Percentiles rank a stretch among this genome's conserved stretches.
phyloP scores from a whole-genome alignment of 2,113 vertebrate species.

The Dicaeum eximium region DNA sequence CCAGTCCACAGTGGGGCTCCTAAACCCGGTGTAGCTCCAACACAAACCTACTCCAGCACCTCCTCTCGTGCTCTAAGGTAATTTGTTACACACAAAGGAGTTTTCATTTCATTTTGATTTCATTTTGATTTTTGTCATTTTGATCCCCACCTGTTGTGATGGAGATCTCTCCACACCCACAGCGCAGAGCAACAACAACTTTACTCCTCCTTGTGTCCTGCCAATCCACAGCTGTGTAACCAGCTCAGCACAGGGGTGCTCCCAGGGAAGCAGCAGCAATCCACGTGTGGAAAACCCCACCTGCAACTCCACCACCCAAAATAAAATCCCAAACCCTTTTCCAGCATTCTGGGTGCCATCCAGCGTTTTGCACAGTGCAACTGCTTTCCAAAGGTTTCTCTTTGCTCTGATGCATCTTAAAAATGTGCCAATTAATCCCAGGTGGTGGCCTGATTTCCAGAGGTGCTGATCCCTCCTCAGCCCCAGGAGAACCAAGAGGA shows the following conservation, averaged over 20 bases:
- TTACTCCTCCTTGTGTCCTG: neutral
- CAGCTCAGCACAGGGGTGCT: neutral
- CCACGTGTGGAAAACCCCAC: fast-evolving
- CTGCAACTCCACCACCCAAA: neutral
- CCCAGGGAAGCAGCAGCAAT: neutral
- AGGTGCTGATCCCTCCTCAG: neutral
- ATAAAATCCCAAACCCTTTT: neutral
- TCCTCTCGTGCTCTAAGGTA: fast-evolving
- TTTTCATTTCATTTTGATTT: neutral
- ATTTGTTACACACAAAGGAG: fast-evolving
- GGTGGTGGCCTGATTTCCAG: neutral
- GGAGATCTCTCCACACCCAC: neutral
- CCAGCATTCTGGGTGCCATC: neutral
- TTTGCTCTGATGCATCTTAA: neutral
- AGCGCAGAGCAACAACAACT: fast-evolving
- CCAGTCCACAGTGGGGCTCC: fast-evolving
- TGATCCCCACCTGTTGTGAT: neutral
- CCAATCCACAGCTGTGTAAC: fast-evolving
- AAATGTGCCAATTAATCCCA: neutral
- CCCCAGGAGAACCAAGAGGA: neutral
- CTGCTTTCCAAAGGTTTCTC: neutral
- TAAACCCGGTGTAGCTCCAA: neutral
- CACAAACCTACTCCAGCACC: fast-evolving
- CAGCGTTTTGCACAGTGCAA: fast-evolving
- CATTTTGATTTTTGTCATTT: neutral